These are phyloP conservation scores for Argyrosomus japonicus DNA, from an alignment of 2,113 vertebrate genomes.

Conservation along the genomic window DNA sequence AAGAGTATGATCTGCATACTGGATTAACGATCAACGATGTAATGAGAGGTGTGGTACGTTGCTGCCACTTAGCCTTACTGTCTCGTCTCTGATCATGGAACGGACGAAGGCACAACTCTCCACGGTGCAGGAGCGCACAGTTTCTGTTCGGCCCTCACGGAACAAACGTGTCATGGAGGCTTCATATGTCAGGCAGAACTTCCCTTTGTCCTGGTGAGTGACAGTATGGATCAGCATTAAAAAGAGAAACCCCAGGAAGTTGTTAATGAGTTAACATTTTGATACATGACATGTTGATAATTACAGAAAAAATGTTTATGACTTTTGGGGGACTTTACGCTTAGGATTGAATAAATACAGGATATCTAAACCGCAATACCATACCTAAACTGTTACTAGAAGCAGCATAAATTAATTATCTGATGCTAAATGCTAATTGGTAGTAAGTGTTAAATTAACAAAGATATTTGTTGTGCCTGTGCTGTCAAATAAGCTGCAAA, in stretches of 20 bases:
- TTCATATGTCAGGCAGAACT: conserved; percentile 96
- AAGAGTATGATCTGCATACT: not conserved
- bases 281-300: not conserved
- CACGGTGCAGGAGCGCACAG: conserved; percentile 92
- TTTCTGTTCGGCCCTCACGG: conserved; percentile 96
- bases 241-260: not conserved
- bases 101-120: conserved; percentile 91
- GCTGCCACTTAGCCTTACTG: conserved; percentile 77
- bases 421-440: not conserved
- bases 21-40: not conserved
- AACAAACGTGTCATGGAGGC: conserved; percentile 99
- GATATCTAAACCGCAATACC: not conserved
- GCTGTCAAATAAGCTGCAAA: not conserved
- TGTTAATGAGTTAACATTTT: not conserved
- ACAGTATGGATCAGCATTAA: not conserved
- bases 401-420: not conserved
- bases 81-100: conserved; percentile 88
- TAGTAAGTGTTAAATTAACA: not conserved
- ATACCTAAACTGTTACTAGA: not conserved
- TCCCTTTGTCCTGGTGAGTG: conserved; percentile 91
- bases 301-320: not conserved
- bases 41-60: not conserved
- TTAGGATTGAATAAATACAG: not conserved
- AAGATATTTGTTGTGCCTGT: not conserved
- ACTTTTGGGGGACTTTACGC: not conserved